These are phyloP conservation scores for Drosophila mayri DNA, from an alignment of 1,140 invertebrate species.

Conservation along the genomic window DNA sequence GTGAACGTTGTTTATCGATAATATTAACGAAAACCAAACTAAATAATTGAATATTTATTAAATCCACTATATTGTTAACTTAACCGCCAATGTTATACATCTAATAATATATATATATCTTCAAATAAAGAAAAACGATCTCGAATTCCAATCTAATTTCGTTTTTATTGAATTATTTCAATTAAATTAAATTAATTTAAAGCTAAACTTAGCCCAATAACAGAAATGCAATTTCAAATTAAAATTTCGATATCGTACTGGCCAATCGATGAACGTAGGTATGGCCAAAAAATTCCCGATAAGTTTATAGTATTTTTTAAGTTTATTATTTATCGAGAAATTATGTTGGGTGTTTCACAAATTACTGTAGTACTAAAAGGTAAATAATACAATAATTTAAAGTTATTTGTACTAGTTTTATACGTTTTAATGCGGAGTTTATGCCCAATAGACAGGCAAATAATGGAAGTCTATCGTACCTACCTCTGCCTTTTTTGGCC, in stretches of 20 bases:
- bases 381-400: not conserved
- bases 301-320: not conserved
- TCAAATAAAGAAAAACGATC: constrained; percentile 55
- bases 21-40: constrained; percentile 40
- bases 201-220: too few relatives aligned
- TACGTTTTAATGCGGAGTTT: not conserved
- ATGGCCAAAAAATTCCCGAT: too few relatives aligned
- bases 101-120: constrained; percentile 32
- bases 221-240: not conserved
- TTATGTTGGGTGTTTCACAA: not conserved
- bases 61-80: constrained; percentile 64
- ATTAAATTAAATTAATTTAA: too few relatives aligned
- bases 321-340: constrained; percentile 3
- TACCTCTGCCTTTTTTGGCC: not conserved
- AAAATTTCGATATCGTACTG: not conserved
- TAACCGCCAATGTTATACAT: constrained; percentile 67
- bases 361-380: not conserved
- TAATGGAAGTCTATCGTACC: not conserved
- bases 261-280: too few relatives aligned
- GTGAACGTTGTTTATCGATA: constrained; percentile 41
- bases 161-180: not conserved
- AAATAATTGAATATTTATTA: constrained; percentile 46
- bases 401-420: not conserved
- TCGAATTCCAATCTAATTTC: constrained; percentile 27
- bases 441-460: too few relatives aligned